Evolutionary conservation across 92 coral and sea anemone species (phyloP).

Genomic region (Scolanthus callimorphus): DNA sequence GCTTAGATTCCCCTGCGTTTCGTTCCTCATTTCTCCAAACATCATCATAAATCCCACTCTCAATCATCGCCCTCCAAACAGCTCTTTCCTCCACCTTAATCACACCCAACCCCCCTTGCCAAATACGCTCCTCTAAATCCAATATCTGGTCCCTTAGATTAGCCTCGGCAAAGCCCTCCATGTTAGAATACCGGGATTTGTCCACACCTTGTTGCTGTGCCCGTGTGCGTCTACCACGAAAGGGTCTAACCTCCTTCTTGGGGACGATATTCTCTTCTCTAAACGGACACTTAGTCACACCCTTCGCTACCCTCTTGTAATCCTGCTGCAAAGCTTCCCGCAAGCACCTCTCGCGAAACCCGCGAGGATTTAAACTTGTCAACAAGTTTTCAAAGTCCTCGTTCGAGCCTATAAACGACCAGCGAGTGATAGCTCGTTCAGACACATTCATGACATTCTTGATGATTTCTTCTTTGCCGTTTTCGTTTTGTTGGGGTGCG

Average conservation of each 20-base stretch:
- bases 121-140: slow-evolving; percentile 88
- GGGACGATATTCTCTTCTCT: slow-evolving; percentile 44
- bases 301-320: slow-evolving; percentile 48
- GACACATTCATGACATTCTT: slow-evolving; percentile 7
- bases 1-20: not conserved
- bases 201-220: slow-evolving; percentile 72
- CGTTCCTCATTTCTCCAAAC: slow-evolving; percentile 1
- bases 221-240: slow-evolving; percentile 40
- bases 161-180: slow-evolving; percentile 94
- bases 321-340: slow-evolving; percentile 78
- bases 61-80: slow-evolving; percentile 75
- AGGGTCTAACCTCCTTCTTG: slow-evolving; percentile 46
- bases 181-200: slow-evolving; percentile 74
- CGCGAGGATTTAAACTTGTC: slow-evolving; percentile 82
- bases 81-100: slow-evolving; percentile 56
- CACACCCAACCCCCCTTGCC: slow-evolving; percentile 91
- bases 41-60: slow-evolving; percentile 82
- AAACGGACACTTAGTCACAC: slow-evolving; percentile 80
- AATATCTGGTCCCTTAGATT: slow-evolving; percentile 92
- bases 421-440: slow-evolving; percentile 15
- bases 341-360: slow-evolving; percentile 70
- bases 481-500: not conserved
- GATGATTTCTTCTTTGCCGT: slow-evolving; percentile 6
- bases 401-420: slow-evolving; percentile 66
- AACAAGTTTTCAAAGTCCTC: slow-evolving; percentile 76